Percentiles rank a stretch among this genome's conserved stretches.
phyloP scores from a whole-genome alignment of 2,113 vertebrate genomes.

The Eupsittula cactorum region DNA sequence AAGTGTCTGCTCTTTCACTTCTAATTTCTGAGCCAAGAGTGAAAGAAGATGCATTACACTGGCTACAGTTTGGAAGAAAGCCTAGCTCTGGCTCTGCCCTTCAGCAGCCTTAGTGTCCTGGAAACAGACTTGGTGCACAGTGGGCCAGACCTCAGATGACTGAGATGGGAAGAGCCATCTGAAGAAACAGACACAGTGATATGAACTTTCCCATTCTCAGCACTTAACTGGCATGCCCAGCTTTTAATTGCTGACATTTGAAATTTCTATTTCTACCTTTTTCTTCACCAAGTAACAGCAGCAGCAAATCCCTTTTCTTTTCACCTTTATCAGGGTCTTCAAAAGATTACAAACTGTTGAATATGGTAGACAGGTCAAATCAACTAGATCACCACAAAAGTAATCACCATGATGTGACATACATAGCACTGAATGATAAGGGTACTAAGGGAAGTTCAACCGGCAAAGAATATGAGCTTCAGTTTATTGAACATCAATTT shows the following conservation, averaged over 20 bases:
- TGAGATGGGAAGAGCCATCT: not conserved
- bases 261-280: not conserved
- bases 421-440: not conserved
- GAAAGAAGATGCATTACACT: not conserved
- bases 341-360: not conserved
- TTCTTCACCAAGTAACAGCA: not conserved
- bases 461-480: not conserved
- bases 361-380: not conserved
- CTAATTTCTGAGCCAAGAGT: not conserved
- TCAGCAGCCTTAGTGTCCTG: not conserved
- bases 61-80: not conserved
- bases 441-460: not conserved
- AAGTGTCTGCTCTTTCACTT: not conserved
- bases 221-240: not conserved
- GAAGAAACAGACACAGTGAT: not conserved
- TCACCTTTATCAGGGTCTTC: not conserved
- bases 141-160: not conserved
- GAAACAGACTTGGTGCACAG: not conserved
- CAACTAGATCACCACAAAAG: not conserved
- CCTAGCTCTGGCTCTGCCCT: not conserved
- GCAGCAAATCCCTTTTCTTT: not conserved
- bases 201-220: not conserved
- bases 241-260: not conserved
- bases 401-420: accelerated
- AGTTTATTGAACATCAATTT: not conserved